A percentile compares a stretch with the other conserved stretches of the same genome.
Conservation (phyloP, 2,113 vertebrate species). For the Saguinus midas region DNA sequence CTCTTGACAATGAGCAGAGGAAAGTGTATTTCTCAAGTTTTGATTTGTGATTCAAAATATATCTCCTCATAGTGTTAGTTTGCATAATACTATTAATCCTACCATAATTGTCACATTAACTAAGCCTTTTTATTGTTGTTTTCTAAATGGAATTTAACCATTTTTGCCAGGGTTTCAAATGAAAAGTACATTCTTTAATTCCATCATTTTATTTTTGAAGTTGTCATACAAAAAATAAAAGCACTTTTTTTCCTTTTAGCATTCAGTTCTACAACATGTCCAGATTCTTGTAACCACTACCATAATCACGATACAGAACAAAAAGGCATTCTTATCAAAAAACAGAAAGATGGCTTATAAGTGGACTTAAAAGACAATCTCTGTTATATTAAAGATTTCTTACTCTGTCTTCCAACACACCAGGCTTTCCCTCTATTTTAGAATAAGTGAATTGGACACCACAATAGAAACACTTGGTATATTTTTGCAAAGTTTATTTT, state of each 20-base stretch:
- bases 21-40: not conserved
- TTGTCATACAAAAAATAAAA: not conserved
- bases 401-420: not conserved
- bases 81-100: conserved; percentile 1
- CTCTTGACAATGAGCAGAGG: not conserved
- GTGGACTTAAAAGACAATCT: not conserved
- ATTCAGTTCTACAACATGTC: not conserved
- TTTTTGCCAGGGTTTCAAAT: conserved; percentile 8
- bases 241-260: not conserved
- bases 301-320: not conserved
- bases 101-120: not conserved
- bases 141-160: not conserved
- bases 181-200: not conserved
- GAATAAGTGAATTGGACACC: not conserved
- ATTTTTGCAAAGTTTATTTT: conserved; percentile 24
- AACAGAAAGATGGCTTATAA: not conserved
- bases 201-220: not conserved
- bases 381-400: not conserved
- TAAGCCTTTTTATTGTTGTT: not conserved
- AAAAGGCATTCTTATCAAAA: not conserved
- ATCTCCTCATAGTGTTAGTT: not conserved
- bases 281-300: not conserved
- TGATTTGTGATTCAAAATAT: not conserved
- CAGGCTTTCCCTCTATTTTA: not conserved
- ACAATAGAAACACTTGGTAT: not conserved